Evolutionary conservation across 1,140 invertebrate species (phyloP).

Genomic region (Tetramorium parvispinum): DNA sequence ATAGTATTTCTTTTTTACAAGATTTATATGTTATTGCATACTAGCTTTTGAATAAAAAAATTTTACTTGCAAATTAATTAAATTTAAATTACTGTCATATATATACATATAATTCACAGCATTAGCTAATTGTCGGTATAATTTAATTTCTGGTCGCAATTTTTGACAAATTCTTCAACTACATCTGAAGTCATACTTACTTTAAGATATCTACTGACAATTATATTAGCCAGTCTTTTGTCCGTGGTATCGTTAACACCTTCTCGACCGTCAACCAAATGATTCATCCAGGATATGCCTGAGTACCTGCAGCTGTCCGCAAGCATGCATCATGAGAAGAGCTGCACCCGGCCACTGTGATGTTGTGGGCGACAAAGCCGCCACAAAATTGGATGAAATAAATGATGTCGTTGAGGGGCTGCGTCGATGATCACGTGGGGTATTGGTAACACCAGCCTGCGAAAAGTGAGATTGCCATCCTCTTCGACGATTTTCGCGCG

Average conservation of each 20-base stretch:
- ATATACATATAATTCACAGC: not conserved
- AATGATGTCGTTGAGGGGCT: constrained; percentile 71
- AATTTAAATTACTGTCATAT: not conserved
- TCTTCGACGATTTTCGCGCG: constrained; percentile 47
- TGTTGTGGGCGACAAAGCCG: constrained; percentile 69
- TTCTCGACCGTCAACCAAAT: constrained; percentile 51
- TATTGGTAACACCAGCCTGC: constrained; percentile 72
- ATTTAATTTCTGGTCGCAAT: not conserved
- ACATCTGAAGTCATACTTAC: constrained; percentile 41
- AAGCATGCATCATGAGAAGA: constrained; percentile 74
- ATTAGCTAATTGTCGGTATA: not conserved
- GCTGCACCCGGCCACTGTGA: constrained; percentile 65
- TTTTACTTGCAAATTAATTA: not conserved
- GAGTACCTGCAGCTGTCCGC: constrained; percentile 76
- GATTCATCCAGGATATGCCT: constrained; percentile 62
- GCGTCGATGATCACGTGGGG: constrained; percentile 60
- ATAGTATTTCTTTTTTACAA: not conserved
- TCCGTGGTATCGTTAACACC: constrained; percentile 25
- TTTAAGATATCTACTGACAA: too few species aligned
- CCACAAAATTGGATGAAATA: constrained; percentile 66
- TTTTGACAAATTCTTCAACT: not conserved
- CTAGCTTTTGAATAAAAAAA: not conserved
- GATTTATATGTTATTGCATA: not conserved
- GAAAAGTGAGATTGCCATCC: constrained; percentile 48
- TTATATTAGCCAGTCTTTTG: constrained; percentile 67